These are phyloP conservation scores for Tenodera sinensis DNA, from an alignment of 2,888 invertebrate species.

Conservation along the genomic window DNA sequence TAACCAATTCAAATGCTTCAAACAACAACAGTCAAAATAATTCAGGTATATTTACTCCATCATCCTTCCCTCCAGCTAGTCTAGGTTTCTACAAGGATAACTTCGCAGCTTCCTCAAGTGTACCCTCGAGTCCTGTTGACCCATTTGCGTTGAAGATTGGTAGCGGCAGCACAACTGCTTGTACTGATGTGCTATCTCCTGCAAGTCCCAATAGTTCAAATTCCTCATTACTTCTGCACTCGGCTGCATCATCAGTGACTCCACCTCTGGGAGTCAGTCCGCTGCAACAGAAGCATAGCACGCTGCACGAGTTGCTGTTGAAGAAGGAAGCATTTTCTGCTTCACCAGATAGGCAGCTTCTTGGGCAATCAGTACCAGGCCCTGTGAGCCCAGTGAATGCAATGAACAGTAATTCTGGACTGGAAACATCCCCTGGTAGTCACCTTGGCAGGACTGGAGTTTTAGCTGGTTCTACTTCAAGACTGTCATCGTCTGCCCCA, in stretches of 20 bases:
- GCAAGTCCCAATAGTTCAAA: conserved; percentile 62
- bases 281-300: conserved; percentile 45
- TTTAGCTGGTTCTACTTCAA: conserved; percentile 48
- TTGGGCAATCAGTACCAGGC: conserved; percentile 64
- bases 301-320: conserved; percentile 64
- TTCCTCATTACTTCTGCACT: conserved; percentile 49
- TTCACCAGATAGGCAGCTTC: conserved; percentile 52
- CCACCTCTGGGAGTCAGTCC: conserved; percentile 39
- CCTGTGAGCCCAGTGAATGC: conserved; percentile 51
- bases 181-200: conserved; percentile 57
- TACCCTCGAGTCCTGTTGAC: conserved; percentile 53
- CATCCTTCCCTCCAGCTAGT: conserved; percentile 40
- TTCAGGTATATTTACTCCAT: conserved; percentile 33
- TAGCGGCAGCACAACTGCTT: conserved; percentile 30
- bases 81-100: conserved; percentile 41
- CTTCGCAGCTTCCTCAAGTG: conserved; percentile 39
- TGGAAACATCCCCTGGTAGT: conserved; percentile 24
- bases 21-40: conserved; percentile 36
- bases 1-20: conserved; percentile 31
- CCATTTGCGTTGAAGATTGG: conserved; percentile 32
- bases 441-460: conserved; percentile 9
- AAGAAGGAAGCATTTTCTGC: conserved; percentile 58
- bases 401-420: conserved; percentile 19
- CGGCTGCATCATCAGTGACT: conserved; percentile 41
- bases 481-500: conserved; percentile 83